A percentile compares a stretch with the other conserved stretches of the same genome.
These are phyloP conservation scores for Agrotis clavis DNA, from an alignment of 2,888 invertebrate genomes.

Conservation along the genomic window DNA sequence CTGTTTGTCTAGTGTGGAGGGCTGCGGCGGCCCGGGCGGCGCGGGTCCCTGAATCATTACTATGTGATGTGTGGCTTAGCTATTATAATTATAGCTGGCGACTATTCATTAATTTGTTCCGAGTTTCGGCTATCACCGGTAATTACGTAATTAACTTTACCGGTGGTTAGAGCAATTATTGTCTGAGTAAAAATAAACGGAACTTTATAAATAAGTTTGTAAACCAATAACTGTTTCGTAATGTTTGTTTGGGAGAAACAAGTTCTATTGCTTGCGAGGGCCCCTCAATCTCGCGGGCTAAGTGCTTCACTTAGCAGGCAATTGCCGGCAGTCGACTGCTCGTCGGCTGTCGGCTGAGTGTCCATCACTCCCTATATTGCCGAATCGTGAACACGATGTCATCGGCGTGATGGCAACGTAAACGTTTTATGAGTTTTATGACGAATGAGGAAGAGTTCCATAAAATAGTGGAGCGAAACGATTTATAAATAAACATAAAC, in stretches of 20 bases:
- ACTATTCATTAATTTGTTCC: slow-evolving; percentile 6
- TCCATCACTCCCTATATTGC: slow-evolving; percentile 18
- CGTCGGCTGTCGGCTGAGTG: slow-evolving; percentile 44
- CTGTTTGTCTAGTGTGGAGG: slow-evolving; percentile 20
- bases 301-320: slow-evolving; percentile 42
- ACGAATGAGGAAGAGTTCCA: slow-evolving; percentile 20
- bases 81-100: slow-evolving; percentile 10
- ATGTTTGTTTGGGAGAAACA: slow-evolving; percentile 1
- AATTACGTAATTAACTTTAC: slow-evolving; percentile 17
- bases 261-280: background rate
- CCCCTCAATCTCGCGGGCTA: slow-evolving; percentile 1
- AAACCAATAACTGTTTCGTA: background rate
- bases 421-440: slow-evolving; percentile 38
- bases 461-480: slow-evolving; percentile 21
- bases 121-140: slow-evolving; percentile 8
- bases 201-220: background rate
- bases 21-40: background rate
- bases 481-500: slow-evolving; percentile 14
- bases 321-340: slow-evolving; percentile 8
- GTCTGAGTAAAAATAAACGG: background rate
- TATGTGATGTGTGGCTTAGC: slow-evolving; percentile 2
- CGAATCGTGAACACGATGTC: slow-evolving; percentile 21
- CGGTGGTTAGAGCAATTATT: background rate
- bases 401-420: slow-evolving; percentile 6
- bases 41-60: background rate